These are phyloP conservation scores for Heliconius charithonia DNA, from an alignment of 2,888 invertebrate species.

Conservation along the genomic window DNA sequence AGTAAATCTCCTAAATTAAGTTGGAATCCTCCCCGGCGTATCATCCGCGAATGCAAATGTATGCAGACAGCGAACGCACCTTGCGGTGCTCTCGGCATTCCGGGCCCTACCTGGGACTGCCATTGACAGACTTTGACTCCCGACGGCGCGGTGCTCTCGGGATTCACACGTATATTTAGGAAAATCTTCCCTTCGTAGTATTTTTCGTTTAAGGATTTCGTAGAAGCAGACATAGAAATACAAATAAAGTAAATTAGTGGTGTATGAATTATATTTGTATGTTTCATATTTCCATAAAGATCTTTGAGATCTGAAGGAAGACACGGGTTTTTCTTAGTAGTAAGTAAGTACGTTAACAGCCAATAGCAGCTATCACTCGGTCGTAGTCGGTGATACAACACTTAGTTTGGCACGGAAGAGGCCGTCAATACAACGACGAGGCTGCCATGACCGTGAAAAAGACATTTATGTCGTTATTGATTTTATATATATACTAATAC, in stretches of 20 bases:
- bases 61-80: conserved; percentile 50
- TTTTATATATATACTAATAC: too few species aligned
- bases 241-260: conserved; percentile 24
- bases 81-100: conserved; percentile 25
- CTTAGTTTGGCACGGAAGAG: conserved; percentile 18
- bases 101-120: conserved; percentile 29
- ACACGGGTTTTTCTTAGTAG: background rate
- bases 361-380: conserved; percentile 25
- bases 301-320: background rate
- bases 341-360: background rate
- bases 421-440: too few species aligned
- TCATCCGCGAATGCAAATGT: conserved; percentile 54
- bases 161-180: conserved; percentile 43
- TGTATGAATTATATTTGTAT: conserved; percentile 29
- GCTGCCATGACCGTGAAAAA: too few species aligned
- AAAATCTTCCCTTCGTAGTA: conserved; percentile 27
- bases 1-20: conserved; percentile 57
- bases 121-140: conserved; percentile 53
- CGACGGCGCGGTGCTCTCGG: conserved; percentile 43
- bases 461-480: too few species aligned
- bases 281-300: background rate
- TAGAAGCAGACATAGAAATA: conserved; percentile 24
- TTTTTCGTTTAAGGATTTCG: conserved; percentile 37
- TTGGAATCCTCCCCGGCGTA: conserved; percentile 47
- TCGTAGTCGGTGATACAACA: conserved; percentile 24